phyloP scores from a whole-genome alignment of 2,113 vertebrate genomes.

The Nanorana parkeri region DNA sequence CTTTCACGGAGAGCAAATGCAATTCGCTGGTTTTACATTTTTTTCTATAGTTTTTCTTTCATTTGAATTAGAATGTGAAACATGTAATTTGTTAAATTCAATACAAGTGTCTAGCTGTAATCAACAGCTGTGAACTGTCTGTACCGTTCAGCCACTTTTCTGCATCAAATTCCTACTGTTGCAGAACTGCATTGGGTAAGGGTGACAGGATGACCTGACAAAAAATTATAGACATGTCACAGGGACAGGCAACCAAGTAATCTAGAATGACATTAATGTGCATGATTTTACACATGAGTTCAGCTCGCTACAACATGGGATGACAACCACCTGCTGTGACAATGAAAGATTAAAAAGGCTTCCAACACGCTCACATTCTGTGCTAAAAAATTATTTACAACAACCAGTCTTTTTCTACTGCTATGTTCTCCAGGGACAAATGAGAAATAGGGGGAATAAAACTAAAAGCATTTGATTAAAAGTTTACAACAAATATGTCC shows the following conservation, averaged over 20 bases:
- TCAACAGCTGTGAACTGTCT: not conserved
- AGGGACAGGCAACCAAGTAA: conserved; percentile 29
- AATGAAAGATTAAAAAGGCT: conserved; percentile 36
- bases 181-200: not conserved
- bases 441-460: not conserved
- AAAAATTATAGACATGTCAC: conserved; percentile 35
- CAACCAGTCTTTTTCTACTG: conserved; percentile 14
- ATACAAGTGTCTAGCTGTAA: not conserved
- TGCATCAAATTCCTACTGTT: not conserved
- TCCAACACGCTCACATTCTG: conserved; percentile 17
- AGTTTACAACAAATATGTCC: too few relatives aligned
- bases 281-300: conserved; percentile 36
- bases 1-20: too few relatives aligned
- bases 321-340: conserved; percentile 50
- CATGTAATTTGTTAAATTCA: not conserved
- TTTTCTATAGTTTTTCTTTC: too few relatives aligned
- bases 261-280: conserved; percentile 55
- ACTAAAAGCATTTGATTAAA: not conserved
- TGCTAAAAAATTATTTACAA: conserved; percentile 2
- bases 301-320: conserved; percentile 16
- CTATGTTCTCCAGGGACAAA: not conserved
- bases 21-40: too few relatives aligned
- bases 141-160: not conserved
- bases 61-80: not conserved
- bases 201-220: conserved; percentile 12